These are phyloP conservation scores for Okamejei kenojei DNA, from an alignment of 2,797 vertebrate genomes.

Conservation along the genomic window DNA sequence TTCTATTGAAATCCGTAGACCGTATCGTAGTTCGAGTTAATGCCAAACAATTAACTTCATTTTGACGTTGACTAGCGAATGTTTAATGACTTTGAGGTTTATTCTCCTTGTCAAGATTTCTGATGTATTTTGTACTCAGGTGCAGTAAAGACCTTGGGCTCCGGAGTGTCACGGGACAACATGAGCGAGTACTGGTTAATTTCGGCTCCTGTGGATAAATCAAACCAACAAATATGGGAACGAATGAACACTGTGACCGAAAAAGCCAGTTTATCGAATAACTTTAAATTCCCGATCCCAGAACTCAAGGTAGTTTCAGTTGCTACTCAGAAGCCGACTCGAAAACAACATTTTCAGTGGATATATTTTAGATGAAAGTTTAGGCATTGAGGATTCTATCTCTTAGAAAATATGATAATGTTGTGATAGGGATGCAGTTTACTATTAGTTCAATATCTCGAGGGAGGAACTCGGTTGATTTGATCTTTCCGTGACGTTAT, in stretches of 20 bases:
- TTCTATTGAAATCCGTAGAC: not conserved
- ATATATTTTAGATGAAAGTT: not conserved
- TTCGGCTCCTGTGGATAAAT: slow-evolving; percentile 84
- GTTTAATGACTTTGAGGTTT: not conserved
- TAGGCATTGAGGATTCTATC: not conserved
- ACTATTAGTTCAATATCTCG: not conserved
- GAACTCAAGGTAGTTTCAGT: slow-evolving; percentile 76
- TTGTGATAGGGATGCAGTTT: not conserved
- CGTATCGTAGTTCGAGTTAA: not conserved
- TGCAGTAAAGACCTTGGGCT: not conserved
- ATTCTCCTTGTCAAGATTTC: not conserved
- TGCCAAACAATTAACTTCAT: not conserved
- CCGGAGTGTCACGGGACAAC: slow-evolving; percentile 41
- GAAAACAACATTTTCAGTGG: not conserved
- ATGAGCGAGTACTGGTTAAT: slow-evolving; percentile 90
- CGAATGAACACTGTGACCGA: slow-evolving; percentile 70
- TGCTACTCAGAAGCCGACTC: not conserved
- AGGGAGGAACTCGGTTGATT: not conserved
- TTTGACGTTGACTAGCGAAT: not conserved
- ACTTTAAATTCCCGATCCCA: slow-evolving; percentile 79
- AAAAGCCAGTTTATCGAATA: slow-evolving; percentile 73
- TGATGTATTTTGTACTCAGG: not conserved
- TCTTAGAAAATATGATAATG: not conserved
- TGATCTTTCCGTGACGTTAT: not conserved
- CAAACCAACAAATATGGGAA: slow-evolving; percentile 73